A percentile compares a stretch with the other conserved stretches of the same genome.
phyloP scores from a whole-genome alignment of 2,888 invertebrate genomes.

The Lepidocyrtinus sp. region DNA sequence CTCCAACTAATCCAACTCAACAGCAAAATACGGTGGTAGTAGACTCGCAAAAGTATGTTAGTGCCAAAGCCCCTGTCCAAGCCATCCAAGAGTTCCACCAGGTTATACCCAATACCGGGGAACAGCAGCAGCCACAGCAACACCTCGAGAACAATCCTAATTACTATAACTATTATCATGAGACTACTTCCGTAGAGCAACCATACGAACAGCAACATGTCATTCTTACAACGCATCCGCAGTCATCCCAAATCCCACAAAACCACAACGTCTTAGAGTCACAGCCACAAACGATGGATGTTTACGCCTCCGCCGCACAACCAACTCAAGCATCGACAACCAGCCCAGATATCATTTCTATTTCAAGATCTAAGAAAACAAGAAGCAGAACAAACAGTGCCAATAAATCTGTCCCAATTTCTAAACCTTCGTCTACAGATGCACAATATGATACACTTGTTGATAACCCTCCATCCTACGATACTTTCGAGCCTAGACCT shows the following conservation, averaged over 20 bases:
- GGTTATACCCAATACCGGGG: constrained; percentile 2
- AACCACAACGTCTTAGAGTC: constrained; percentile 18
- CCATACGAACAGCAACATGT: constrained; percentile 16
- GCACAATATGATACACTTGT: constrained; percentile 20
- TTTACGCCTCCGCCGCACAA: constrained; percentile 23
- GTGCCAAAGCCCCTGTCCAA: constrained; percentile 44
- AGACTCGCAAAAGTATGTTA: constrained; percentile 33
- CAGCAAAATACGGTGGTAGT: too few species aligned
- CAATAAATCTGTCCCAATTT: constrained; percentile 34
- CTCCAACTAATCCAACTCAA: not conserved
- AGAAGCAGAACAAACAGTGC: constrained; percentile 27
- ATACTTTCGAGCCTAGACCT: constrained; percentile 44
- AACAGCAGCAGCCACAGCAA: too few species aligned
- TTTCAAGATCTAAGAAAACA: constrained; percentile 53
- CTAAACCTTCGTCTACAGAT: constrained; percentile 39
- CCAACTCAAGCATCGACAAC: constrained; percentile 36
- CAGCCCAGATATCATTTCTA: constrained; percentile 47
- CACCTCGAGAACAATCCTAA: constrained; percentile 24
- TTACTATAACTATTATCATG: constrained; percentile 46
- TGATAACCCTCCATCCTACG: constrained; percentile 17
- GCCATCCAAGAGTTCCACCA: constrained; percentile 28
- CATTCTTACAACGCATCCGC: not conserved
- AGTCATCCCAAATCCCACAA: constrained; percentile 25
- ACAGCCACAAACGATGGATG: constrained; percentile 27
- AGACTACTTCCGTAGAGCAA: constrained; percentile 3